Evolutionary conservation across 1,140 invertebrate genomes (phyloP).

Genomic region (Hypsibius dujardini): DNA sequence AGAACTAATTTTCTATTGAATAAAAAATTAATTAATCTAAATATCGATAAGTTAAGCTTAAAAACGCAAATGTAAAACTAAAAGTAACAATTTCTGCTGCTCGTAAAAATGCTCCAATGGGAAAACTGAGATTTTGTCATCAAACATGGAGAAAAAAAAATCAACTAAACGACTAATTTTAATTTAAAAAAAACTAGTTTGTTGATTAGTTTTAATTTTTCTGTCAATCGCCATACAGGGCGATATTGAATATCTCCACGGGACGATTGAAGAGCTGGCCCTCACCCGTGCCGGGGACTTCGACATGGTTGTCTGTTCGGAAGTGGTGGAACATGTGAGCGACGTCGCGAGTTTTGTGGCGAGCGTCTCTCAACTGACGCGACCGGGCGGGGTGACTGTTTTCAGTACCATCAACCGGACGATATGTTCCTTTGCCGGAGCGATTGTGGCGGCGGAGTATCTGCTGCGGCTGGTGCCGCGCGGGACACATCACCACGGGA

Average conservation of each 20-base stretch:
- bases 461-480: conserved; percentile 49
- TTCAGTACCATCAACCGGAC: conserved; percentile 81
- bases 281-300: conserved; percentile 34
- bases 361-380: conserved; percentile 48
- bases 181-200: too few relatives aligned
- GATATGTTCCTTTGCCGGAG: conserved; percentile 46
- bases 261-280: conserved; percentile 42
- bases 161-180: too few relatives aligned
- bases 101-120: too few relatives aligned
- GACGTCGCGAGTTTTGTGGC: conserved; percentile 56
- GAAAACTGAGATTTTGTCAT: too few relatives aligned
- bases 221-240: not conserved
- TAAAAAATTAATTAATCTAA: too few relatives aligned
- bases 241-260: conserved; percentile 26
- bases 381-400: conserved; percentile 45
- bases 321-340: conserved; percentile 78
- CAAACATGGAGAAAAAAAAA: too few relatives aligned
- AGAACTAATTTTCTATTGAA: too few relatives aligned
- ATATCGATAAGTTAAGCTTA: too few relatives aligned
- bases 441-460: conserved; percentile 57
- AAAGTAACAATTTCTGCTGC: too few relatives aligned
- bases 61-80: too few relatives aligned
- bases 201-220: too few relatives aligned
- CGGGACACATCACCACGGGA: conserved; percentile 76
- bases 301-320: conserved; percentile 68